Evolutionary conservation across 2,888 invertebrate genomes (phyloP).

Genomic region (Rotaria socialis): DNA sequence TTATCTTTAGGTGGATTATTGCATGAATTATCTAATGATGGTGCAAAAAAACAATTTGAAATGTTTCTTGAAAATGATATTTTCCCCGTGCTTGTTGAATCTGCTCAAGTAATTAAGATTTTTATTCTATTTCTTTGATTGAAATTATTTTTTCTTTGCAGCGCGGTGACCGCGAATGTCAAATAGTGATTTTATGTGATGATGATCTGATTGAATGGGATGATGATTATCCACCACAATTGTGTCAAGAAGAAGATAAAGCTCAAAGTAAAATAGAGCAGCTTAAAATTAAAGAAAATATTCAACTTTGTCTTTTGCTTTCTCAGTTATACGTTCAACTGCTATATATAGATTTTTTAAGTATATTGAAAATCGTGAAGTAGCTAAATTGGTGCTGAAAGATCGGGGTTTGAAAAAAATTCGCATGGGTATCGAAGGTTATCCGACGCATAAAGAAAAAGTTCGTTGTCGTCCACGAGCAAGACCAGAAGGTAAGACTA

Average conservation of each 20-base stretch:
- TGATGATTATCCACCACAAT: constrained; percentile 95
- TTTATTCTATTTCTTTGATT: not conserved
- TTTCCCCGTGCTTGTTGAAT: constrained; percentile 85
- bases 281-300: not conserved
- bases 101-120: constrained; percentile 60
- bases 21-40: constrained; percentile 96
- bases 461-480: constrained; percentile 89
- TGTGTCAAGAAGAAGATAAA: constrained; percentile 65
- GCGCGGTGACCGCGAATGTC: constrained; percentile 92
- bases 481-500: constrained; percentile 70
- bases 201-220: constrained; percentile 97
- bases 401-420: constrained; percentile 97
- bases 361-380: constrained; percentile 97
- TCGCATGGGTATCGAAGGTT: constrained; percentile 90
- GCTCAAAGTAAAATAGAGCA: constrained; percentile 70
- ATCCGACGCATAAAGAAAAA: constrained; percentile 98
- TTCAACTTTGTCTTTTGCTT: constrained; percentile 50
- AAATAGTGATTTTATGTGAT: constrained; percentile 88
- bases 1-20: constrained; percentile 70
- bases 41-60: constrained; percentile 94
- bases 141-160: constrained; percentile 66
- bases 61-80: constrained; percentile 86
- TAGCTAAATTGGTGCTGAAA: constrained; percentile 96
- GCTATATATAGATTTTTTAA: constrained; percentile 96
- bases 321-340: constrained; percentile 79